A percentile compares a stretch with the other conserved stretches of the same genome.
phyloP scores from a whole-genome alignment of 1,140 invertebrate species.

The Sminthurinus signatus region DNA sequence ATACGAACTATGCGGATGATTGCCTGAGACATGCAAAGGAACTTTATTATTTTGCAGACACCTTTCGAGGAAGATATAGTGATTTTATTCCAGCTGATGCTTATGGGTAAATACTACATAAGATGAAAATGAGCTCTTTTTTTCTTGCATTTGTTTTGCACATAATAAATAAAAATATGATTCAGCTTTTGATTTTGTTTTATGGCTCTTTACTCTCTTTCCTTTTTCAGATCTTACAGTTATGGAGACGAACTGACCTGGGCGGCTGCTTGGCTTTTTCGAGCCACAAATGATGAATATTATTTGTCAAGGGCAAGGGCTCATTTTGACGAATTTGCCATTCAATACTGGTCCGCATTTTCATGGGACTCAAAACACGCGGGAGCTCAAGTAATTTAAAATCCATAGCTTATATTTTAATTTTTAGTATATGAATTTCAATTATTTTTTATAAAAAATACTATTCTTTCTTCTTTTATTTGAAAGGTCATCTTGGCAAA shows the following conservation, averaged over 20 bases:
- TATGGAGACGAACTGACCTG: slow-evolving; percentile 58
- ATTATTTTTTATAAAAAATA: slow-evolving; percentile 1
- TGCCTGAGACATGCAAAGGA: slow-evolving; percentile 44
- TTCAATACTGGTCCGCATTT: slow-evolving; percentile 50
- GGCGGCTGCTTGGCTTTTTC: slow-evolving; percentile 58
- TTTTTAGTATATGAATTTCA: neutral
- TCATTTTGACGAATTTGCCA: slow-evolving; percentile 50
- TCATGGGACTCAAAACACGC: slow-evolving; percentile 57
- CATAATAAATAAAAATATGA: no score
- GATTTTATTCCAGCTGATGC: no score
- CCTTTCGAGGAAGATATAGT: slow-evolving; percentile 45
- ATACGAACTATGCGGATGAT: slow-evolving; percentile 39
- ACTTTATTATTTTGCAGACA: slow-evolving; percentile 47
- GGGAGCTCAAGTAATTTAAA: slow-evolving; percentile 51
- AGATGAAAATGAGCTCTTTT: no score
- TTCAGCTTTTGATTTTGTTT: no score
- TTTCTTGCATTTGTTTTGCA: no score
- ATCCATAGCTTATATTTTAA: no score
- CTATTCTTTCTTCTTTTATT: neutral
- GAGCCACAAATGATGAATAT: slow-evolving; percentile 51
- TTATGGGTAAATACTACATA: no score
- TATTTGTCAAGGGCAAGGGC: slow-evolving; percentile 53
- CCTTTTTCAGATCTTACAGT: slow-evolving; percentile 43
- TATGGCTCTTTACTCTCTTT: no score
- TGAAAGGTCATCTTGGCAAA: slow-evolving; percentile 26